A percentile compares a stretch with the other conserved stretches of the same genome.
Conservation (phyloP, 2,888 invertebrate genomes). For the Pterostichus madidus region DNA sequence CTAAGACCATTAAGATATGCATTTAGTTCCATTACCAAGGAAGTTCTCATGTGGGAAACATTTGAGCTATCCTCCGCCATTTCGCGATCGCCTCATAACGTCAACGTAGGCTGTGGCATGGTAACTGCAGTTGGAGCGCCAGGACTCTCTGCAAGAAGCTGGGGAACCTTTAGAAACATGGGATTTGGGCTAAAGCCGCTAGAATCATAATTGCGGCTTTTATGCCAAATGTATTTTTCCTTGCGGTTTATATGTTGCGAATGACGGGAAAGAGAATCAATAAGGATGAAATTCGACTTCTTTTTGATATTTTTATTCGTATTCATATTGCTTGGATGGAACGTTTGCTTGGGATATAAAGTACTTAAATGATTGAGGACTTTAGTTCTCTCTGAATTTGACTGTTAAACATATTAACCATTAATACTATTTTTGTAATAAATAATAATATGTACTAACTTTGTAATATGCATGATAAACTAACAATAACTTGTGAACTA, state of each 20-base stretch:
- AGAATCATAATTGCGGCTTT: constrained; percentile 37
- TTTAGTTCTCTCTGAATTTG: no score
- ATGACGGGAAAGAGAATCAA: constrained; percentile 21
- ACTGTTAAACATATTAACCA: no score
- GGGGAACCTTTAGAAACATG: neutral
- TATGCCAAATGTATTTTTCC: constrained; percentile 36
- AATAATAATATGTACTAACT: no score
- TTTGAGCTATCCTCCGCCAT: constrained; percentile 55
- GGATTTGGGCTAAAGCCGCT: neutral
- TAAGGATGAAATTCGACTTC: constrained; percentile 28
- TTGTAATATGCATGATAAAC: no score
- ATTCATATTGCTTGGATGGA: neutral
- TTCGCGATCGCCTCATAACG: constrained; percentile 21
- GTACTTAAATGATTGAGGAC: no score
- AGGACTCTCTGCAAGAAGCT: no score
- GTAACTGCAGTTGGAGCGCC: neutral
- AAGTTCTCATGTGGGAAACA: constrained; percentile 66
- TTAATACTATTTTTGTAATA: no score
- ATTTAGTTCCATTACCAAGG: constrained; percentile 65
- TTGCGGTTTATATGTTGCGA: constrained; percentile 26
- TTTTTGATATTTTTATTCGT: constrained; percentile 23
- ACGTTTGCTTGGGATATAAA: no score
- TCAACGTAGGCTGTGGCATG: neutral
- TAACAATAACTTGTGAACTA: no score
- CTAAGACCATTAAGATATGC: constrained; percentile 67